Percentiles rank a stretch among this genome's conserved stretches.
phyloP scores from a whole-genome alignment of 2,888 invertebrate species.

The Acheta domesticus region DNA sequence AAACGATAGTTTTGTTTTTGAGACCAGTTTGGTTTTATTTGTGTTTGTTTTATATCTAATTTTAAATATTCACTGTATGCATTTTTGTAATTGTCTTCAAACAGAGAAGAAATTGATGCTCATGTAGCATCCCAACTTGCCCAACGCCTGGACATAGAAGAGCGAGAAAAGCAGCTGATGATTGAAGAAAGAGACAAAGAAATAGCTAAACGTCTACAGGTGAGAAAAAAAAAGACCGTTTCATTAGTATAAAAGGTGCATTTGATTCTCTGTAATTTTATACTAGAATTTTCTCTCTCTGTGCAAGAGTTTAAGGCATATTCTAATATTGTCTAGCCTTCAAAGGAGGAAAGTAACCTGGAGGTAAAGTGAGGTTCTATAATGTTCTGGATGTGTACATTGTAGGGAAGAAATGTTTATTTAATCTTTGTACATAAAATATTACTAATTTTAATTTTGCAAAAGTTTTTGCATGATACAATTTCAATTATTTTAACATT shows the following conservation, averaged over 20 bases:
- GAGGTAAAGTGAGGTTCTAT: no score
- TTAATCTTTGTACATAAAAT: no score
- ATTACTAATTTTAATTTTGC: no score
- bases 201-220: conserved; percentile 42
- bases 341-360: not conserved
- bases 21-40: not conserved
- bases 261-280: no score
- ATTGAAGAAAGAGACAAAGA: conserved; percentile 36
- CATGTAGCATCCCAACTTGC: conserved; percentile 64
- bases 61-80: not conserved
- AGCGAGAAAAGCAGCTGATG: conserved; percentile 47
- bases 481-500: no score
- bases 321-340: not conserved
- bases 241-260: not conserved
- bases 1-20: no score
- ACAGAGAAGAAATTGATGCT: conserved; percentile 65
- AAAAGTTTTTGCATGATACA: no score
- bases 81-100: conserved; percentile 31
- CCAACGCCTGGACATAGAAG: conserved; percentile 59
- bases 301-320: no score
- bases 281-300: no score
- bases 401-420: no score
- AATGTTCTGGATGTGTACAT: no score
- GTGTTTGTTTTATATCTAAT: not conserved
- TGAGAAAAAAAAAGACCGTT: conserved; percentile 38